Percentiles rank a stretch among this genome's conserved stretches.
phyloP scores from a whole-genome alignment of 2,888 invertebrate species.

The Ochropleura plecta region DNA sequence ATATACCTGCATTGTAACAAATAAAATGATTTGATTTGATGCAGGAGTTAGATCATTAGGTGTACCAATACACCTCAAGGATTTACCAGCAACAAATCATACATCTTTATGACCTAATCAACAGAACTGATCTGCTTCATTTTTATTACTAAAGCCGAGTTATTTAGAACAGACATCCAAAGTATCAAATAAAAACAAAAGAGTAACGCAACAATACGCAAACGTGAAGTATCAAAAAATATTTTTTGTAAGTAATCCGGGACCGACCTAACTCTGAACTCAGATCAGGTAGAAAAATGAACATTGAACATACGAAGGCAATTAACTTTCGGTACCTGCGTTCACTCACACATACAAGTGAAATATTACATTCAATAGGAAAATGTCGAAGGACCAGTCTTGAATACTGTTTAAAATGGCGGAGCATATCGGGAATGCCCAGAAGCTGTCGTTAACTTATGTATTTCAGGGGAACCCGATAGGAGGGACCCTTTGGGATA shows the following conservation, averaged over 20 bases:
- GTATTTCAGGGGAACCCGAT: not conserved
- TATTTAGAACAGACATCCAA: constrained; percentile 39
- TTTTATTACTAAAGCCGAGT: constrained; percentile 50
- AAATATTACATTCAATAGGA: constrained; percentile 1
- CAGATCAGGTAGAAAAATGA: constrained; percentile 85
- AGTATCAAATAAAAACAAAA: constrained; percentile 47
- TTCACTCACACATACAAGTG: constrained; percentile 72
- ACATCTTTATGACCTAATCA: constrained; percentile 50
- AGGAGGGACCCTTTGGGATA: not conserved
- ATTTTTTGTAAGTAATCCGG: constrained; percentile 64
- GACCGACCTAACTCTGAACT: constrained; percentile 71
- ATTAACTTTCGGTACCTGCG: constrained; percentile 89
- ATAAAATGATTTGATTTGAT: too few relatives aligned
- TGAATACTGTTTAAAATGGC: not conserved
- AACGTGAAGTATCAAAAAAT: constrained; percentile 63
- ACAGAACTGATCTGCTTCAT: constrained; percentile 11
- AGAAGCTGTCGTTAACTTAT: not conserved
- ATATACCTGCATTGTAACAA: too few relatives aligned
- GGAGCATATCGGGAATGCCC: not conserved
- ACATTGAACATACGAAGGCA: constrained; percentile 89
- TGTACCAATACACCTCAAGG: not conserved
- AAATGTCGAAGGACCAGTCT: constrained; percentile 33
- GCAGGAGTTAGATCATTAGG: too few relatives aligned
- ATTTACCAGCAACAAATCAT: constrained; percentile 41
- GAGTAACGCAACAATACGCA: constrained; percentile 55